Percentiles rank a stretch among this genome's conserved stretches.
Evolutionary conservation across 2,888 invertebrate genomes (phyloP).

Genomic region (Zaprionus bogoriensis): DNA sequence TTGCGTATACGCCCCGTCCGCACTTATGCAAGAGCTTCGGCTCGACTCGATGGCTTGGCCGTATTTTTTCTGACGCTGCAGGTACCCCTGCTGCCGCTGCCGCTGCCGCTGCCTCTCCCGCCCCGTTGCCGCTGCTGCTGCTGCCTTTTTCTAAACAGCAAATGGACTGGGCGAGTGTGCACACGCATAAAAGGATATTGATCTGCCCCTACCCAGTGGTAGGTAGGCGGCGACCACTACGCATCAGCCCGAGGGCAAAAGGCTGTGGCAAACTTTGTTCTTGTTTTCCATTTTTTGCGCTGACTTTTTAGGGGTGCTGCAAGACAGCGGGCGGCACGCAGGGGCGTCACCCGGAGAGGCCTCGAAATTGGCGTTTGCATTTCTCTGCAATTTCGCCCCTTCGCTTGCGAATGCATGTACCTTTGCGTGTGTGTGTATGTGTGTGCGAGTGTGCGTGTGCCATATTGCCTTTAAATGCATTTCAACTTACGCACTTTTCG

Average conservation of each 20-base stretch:
- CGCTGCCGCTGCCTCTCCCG: background rate
- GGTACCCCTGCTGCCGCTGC: too few species aligned
- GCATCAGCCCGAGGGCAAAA: slow-evolving; percentile 49
- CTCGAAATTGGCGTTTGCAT: slow-evolving; percentile 63
- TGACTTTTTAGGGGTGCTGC: slow-evolving; percentile 53
- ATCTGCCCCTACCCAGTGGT: slow-evolving; percentile 68
- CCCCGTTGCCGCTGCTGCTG: too few species aligned
- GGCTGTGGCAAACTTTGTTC: slow-evolving; percentile 65
- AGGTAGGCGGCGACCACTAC: slow-evolving; percentile 53
- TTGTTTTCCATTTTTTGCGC: slow-evolving; percentile 23
- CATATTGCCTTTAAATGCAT: slow-evolving; percentile 45
- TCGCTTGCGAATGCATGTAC: too few species aligned
- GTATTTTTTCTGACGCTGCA: slow-evolving; percentile 23
- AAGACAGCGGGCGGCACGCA: slow-evolving; percentile 32
- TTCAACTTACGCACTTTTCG: slow-evolving; percentile 69
- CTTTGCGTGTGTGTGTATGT: background rate
- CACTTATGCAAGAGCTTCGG: slow-evolving; percentile 67
- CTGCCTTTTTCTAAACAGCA: slow-evolving; percentile 57
- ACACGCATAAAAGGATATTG: slow-evolving; percentile 77
- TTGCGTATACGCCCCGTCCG: slow-evolving; percentile 68
- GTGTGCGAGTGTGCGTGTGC: slow-evolving; percentile 5
- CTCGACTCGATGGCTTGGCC: slow-evolving; percentile 50
- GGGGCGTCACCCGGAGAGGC: slow-evolving; percentile 37
- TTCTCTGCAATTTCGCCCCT: slow-evolving; percentile 56
- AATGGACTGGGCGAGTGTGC: slow-evolving; percentile 26